Percentiles rank a stretch among this genome's conserved stretches.
These are phyloP conservation scores for Salvelinus fontinalis DNA, from an alignment of 2,113 vertebrate genomes.

Conservation along the genomic window DNA sequence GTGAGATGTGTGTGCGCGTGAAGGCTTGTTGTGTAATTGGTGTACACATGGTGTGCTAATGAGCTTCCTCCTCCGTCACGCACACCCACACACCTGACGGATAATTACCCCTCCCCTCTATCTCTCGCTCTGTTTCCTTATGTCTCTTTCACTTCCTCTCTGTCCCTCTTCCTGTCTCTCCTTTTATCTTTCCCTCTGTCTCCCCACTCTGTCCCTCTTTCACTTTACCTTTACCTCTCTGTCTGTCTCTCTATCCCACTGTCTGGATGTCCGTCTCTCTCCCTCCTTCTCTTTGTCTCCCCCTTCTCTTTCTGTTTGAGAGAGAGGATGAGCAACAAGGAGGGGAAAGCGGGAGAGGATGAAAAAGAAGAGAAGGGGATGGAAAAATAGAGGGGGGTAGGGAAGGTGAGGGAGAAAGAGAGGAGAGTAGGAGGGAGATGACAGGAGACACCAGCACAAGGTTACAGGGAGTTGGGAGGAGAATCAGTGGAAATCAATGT, in stretches of 20 bases:
- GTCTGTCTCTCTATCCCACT: constrained; percentile 17
- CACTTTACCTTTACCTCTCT: neutral
- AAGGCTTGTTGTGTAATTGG: constrained; percentile 74
- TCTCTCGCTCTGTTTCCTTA: constrained; percentile 21
- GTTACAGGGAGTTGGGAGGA: constrained; percentile 46
- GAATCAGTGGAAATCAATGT: constrained; percentile 74
- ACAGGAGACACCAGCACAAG: constrained; percentile 50
- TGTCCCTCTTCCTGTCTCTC: constrained; percentile 21
- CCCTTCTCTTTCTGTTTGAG: neutral
- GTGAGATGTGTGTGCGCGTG: constrained; percentile 64
- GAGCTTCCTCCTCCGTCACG: constrained; percentile 78
- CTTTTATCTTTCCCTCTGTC: constrained; percentile 2
- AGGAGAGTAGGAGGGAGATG: constrained; percentile 23
- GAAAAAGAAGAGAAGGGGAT: constrained; percentile 32
- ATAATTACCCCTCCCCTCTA: constrained; percentile 71
- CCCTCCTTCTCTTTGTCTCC: neutral
- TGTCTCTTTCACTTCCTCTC: constrained; percentile 62
- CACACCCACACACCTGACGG: constrained; percentile 76
- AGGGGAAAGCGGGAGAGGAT: neutral
- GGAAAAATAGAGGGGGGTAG: constrained; percentile 37
- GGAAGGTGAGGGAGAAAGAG: constrained; percentile 27
- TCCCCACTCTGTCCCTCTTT: constrained; percentile 40
- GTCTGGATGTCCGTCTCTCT: neutral
- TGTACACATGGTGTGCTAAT: constrained; percentile 77
- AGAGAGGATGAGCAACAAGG: too few relatives aligned